A percentile compares a stretch with the other conserved stretches of the same genome.
Conservation (phyloP, 2,797 vertebrate species). For the Pogonophryne albipinna region DNA sequence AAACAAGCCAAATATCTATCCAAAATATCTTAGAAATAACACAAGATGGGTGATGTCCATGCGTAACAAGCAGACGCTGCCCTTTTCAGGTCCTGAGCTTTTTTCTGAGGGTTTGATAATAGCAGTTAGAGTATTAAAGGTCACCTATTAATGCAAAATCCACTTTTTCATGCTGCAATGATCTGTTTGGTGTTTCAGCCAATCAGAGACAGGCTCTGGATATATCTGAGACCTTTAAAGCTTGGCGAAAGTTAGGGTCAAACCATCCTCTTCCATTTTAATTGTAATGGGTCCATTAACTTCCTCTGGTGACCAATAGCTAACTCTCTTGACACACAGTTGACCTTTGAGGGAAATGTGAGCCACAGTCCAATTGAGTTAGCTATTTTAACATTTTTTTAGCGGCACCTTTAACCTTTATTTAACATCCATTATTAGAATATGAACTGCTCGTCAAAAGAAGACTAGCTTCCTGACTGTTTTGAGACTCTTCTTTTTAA, state of each 20-base stretch:
- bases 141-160: too few relatives aligned
- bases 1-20: conserved; percentile 69
- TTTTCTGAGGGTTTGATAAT: conserved; percentile 15
- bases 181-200: too few relatives aligned
- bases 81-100: conserved; percentile 35
- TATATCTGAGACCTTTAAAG: too few relatives aligned
- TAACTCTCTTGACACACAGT: not conserved
- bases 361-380: not conserved
- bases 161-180: too few relatives aligned
- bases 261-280: not conserved
- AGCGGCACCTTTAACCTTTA: not conserved
- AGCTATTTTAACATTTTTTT: not conserved
- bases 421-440: not conserved
- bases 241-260: not conserved
- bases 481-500: too few relatives aligned
- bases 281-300: not conserved
- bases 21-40: conserved; percentile 59
- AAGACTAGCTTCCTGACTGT: too few relatives aligned
- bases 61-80: conserved; percentile 37
- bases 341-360: not conserved
- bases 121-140: not conserved
- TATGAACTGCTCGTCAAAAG: too few relatives aligned
- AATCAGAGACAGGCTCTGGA: too few relatives aligned
- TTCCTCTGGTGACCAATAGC: not conserved
- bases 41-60: conserved; percentile 54